Percentiles rank a stretch among this genome's conserved stretches.
Conservation (phyloP, 2,113 vertebrate genomes). For the Perca flavescens region DNA sequence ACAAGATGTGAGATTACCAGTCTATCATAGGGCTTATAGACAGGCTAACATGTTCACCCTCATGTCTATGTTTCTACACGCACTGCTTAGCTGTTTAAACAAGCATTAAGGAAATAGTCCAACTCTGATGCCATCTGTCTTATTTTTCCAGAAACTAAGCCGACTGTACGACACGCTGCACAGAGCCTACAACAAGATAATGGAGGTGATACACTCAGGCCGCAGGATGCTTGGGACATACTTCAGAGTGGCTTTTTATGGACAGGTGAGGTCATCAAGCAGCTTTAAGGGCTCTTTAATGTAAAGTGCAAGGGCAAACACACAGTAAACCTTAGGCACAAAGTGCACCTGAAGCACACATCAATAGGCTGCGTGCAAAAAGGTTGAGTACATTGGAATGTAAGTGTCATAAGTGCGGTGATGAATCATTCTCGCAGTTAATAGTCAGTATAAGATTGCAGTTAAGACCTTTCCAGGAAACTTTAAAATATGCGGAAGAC, state of each 20-base stretch:
- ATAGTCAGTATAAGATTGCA: too few relatives aligned
- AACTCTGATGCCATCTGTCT: not conserved
- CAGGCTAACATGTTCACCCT: too few relatives aligned
- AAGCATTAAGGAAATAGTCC: not conserved
- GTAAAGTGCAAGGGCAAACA: not conserved
- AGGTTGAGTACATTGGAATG: not conserved
- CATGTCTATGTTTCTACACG: not conserved
- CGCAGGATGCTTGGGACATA: constrained; percentile 94
- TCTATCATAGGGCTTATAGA: not conserved
- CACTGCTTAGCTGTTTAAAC: not conserved
- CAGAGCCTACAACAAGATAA: constrained; percentile 94
- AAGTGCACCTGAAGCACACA: too few relatives aligned
- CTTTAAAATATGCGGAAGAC: not conserved
- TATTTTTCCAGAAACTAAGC: constrained; percentile 90
- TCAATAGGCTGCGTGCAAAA: not conserved
- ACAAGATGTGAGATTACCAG: not conserved
- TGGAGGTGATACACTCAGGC: constrained; percentile 93
- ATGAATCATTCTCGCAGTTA: not conserved
- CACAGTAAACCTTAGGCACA: not conserved
- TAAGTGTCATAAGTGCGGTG: not conserved
- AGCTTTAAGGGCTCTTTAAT: not conserved
- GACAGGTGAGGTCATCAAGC: constrained; percentile 84
- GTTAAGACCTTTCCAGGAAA: not conserved
- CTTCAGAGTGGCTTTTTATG: constrained; percentile 97
- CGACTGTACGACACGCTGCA: constrained; percentile 95